Percentiles rank a stretch among this genome's conserved stretches.
phyloP scores from a whole-genome alignment of 1,140 invertebrate genomes.

The Apis florea region DNA sequence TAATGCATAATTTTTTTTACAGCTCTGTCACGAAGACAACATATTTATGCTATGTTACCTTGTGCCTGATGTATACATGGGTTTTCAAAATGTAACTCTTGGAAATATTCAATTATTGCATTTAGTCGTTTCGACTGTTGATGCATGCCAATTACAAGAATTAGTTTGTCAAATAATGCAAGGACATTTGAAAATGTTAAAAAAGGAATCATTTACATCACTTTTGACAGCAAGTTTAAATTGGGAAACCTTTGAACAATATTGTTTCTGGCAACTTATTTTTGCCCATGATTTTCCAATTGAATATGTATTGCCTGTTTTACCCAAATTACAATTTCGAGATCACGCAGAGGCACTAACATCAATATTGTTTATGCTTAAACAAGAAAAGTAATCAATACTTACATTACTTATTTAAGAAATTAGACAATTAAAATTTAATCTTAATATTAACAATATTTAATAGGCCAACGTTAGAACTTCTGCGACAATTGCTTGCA shows the following conservation, averaged over 20 bases:
- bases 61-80: slow-evolving; percentile 94
- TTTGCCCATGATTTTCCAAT: slow-evolving; percentile 95
- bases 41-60: slow-evolving; percentile 93
- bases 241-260: slow-evolving; percentile 98
- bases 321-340: slow-evolving; percentile 93
- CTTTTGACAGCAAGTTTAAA: slow-evolving; percentile 90
- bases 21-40: slow-evolving; percentile 93
- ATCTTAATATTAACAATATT: slow-evolving; percentile 56
- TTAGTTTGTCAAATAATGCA: slow-evolving; percentile 94
- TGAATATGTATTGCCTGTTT: slow-evolving; percentile 92
- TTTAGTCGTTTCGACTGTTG: slow-evolving; percentile 92
- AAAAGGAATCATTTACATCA: slow-evolving; percentile 86
- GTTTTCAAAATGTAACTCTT: slow-evolving; percentile 92
- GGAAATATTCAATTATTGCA: slow-evolving; percentile 93
- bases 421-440: background rate
- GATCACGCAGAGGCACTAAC: slow-evolving; percentile 95
- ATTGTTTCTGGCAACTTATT: slow-evolving; percentile 97
- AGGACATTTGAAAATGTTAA: slow-evolving; percentile 91
- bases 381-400: slow-evolving; percentile 89
- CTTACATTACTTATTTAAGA: no score
- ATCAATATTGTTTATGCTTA: slow-evolving; percentile 93
- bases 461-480: slow-evolving; percentile 89
- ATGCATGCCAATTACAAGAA: slow-evolving; percentile 93
- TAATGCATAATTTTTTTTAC: slow-evolving; percentile 55
- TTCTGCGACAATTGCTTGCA: slow-evolving; percentile 91